Evolutionary conservation across 1,140 invertebrate genomes (phyloP).

Genomic region (Agrilus planipennis): DNA sequence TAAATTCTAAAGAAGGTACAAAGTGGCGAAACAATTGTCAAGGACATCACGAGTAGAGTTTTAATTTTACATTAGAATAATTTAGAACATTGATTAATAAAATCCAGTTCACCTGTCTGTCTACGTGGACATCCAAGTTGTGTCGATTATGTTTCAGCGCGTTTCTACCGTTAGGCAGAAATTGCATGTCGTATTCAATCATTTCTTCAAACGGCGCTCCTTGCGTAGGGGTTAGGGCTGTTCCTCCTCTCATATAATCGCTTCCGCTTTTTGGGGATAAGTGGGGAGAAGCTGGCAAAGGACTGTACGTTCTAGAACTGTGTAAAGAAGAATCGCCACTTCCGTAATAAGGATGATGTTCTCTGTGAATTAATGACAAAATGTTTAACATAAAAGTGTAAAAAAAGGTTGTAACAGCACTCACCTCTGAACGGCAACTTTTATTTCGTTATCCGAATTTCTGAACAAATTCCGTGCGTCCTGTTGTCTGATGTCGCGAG

Average conservation of each 20-base stretch:
- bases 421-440: conserved; percentile 53
- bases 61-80: too few relatives aligned
- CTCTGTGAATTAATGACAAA: conserved; percentile 17
- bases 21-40: too few relatives aligned
- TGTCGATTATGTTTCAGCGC: conserved; percentile 1
- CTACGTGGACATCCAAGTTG: conserved; percentile 26
- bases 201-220: conserved; percentile 25
- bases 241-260: conserved; percentile 22
- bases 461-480: conserved; percentile 83
- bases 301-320: conserved; percentile 30
- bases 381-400: not conserved
- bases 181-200: conserved; percentile 23
- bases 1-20: too few relatives aligned
- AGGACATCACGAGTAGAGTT: too few relatives aligned
- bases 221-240: conserved; percentile 25
- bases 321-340: conserved; percentile 25
- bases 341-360: conserved; percentile 20
- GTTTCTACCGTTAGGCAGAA: conserved; percentile 10
- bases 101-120: conserved; percentile 28
- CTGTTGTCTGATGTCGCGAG: conserved; percentile 73
- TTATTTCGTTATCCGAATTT: conserved; percentile 57
- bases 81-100: too few relatives aligned
- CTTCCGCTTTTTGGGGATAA: conserved; percentile 24
- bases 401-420: conserved; percentile 2
- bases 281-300: conserved; percentile 30